These are phyloP conservation scores for Dinomys branickii DNA, from an alignment of 2,113 vertebrate genomes.

Conservation along the genomic window DNA sequence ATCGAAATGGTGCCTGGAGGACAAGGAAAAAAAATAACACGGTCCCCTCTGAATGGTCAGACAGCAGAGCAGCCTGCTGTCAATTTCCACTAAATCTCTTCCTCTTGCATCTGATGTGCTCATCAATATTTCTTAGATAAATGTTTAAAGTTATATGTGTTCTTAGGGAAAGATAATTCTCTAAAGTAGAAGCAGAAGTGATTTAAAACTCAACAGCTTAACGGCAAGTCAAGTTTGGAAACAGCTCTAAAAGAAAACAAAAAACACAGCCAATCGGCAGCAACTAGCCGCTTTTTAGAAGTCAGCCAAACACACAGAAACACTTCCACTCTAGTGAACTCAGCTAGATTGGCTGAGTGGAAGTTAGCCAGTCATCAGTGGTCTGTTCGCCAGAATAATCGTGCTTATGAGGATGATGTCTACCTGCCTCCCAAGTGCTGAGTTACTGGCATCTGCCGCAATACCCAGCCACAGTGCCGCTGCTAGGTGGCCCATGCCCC, in stretches of 20 bases:
- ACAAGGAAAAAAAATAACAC: background rate
- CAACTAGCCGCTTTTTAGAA: background rate
- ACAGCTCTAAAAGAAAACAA: background rate
- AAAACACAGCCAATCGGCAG: background rate
- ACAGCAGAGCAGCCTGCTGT: background rate
- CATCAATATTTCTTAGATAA: conserved; percentile 7
- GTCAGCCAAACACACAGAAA: background rate
- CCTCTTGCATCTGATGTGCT: background rate
- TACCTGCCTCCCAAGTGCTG: background rate
- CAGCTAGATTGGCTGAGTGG: background rate
- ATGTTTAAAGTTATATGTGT: conserved; percentile 16
- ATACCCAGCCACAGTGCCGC: background rate
- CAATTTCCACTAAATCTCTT: background rate
- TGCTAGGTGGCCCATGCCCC: background rate
- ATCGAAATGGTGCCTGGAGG: background rate
- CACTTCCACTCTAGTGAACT: background rate
- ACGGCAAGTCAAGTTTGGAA: background rate
- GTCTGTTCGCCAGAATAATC: background rate
- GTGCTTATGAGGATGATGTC: background rate
- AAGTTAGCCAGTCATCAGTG: background rate
- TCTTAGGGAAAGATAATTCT: background rate
- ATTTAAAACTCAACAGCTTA: conserved; percentile 48
- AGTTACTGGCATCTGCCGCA: background rate
- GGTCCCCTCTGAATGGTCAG: background rate
- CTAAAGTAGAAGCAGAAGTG: background rate